A percentile compares a stretch with the other conserved stretches of the same genome.
These are phyloP conservation scores for Drosophila subquinaria DNA, from an alignment of 2,888 invertebrate species.

Conservation along the genomic window DNA sequence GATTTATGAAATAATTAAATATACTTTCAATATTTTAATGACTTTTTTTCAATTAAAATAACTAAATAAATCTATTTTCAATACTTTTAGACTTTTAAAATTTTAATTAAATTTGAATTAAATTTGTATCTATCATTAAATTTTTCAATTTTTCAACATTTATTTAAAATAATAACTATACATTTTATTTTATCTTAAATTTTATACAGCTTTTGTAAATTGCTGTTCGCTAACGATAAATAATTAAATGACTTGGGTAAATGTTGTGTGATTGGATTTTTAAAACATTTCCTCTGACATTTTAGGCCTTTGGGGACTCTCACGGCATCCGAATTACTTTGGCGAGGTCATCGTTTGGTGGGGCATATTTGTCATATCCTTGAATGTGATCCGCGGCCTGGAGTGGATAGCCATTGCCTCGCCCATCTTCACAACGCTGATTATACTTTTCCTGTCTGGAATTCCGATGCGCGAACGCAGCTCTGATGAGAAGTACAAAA, in stretches of 20 bases:
- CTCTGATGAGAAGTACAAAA: slow-evolving; percentile 95
- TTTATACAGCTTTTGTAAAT: not conserved
- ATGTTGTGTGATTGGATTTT: not conserved
- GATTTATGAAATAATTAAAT: too few species aligned
- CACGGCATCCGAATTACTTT: slow-evolving; percentile 97
- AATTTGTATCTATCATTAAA: too few species aligned
- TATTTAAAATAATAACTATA: not conserved
- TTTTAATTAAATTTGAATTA: too few species aligned
- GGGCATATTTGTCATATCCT: slow-evolving; percentile 95
- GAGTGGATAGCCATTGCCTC: slow-evolving; percentile 94
- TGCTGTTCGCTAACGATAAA: too few species aligned
- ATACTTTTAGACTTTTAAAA: too few species aligned
- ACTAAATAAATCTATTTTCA: too few species aligned
- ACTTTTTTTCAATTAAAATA: too few species aligned
- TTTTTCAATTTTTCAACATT: too few species aligned
- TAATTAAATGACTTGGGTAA: too few species aligned
- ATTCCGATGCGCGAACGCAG: slow-evolving; percentile 95
- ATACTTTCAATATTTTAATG: too few species aligned
- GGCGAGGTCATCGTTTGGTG: slow-evolving; percentile 97
- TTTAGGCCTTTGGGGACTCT: slow-evolving; percentile 92
- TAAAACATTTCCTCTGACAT: not conserved
- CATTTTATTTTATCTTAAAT: too few species aligned
- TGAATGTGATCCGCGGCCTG: slow-evolving; percentile 93
- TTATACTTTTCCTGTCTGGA: slow-evolving; percentile 95
- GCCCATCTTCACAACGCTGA: slow-evolving; percentile 94